phyloP scores from a whole-genome alignment of 2,797 vertebrate species.

The Spinus olivaceus region DNA sequence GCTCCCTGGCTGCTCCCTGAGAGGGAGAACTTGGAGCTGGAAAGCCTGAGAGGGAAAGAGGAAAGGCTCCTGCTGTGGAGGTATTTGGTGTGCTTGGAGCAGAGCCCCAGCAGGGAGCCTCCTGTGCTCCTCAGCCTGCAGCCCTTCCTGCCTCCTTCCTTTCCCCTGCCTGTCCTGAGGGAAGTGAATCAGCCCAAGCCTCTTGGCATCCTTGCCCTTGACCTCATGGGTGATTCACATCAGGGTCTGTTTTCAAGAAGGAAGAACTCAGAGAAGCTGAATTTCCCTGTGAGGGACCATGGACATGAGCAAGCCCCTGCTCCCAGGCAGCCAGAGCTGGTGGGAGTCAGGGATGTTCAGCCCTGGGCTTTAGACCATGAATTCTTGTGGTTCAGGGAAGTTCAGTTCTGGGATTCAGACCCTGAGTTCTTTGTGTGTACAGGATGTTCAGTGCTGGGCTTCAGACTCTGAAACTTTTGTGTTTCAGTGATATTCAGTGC shows the following conservation, averaged over 20 bases:
- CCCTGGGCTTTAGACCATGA: background rate
- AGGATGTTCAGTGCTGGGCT: background rate
- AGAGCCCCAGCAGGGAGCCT: background rate
- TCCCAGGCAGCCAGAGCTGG: background rate
- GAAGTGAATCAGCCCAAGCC: background rate
- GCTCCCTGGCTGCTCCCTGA: background rate
- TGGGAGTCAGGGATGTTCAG: background rate
- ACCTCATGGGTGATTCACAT: background rate
- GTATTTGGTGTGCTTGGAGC: background rate
- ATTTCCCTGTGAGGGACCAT: background rate
- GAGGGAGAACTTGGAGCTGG: background rate
- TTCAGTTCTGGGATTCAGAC: background rate
- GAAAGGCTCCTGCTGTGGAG: background rate
- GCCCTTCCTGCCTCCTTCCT: background rate
- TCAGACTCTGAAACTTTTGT: too few species aligned
- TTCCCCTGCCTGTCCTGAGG: background rate
- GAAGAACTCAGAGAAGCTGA: background rate
- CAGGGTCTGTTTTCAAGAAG: background rate
- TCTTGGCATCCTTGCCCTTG: background rate
- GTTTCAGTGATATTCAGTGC: rapidly evolving
- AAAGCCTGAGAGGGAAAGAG: background rate
- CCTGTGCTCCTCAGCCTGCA: background rate
- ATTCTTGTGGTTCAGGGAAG: background rate
- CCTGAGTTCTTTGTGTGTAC: background rate
- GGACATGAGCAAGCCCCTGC: rapidly evolving